Base-by-base conservation (phyloP, 1,140 invertebrate genomes). In the Aphaenogaster rudis region DNA sequence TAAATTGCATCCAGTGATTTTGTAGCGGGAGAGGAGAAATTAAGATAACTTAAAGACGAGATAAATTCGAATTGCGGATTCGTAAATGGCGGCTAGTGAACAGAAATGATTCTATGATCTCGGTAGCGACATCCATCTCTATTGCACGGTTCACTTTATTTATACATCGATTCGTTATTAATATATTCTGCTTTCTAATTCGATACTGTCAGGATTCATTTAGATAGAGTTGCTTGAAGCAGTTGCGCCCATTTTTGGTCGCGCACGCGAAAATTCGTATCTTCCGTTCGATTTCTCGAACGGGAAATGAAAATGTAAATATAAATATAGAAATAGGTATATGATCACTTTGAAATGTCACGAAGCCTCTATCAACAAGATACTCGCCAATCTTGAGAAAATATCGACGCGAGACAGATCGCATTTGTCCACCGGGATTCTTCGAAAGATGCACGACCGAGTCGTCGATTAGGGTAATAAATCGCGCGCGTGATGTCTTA, bases 71-170 rank as follows among this genome's bases (percentile, higher is more conserved):
- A 17, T 71, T 67, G 36, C n/a, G 1, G n/a, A 67, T 15, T 42
- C 17, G 15, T 42, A 42, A 59, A 4, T 57, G 2, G 21, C 5
- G 6, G 36, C 7, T 39, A 21, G 17, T 59, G 13, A 39, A 57
- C 15, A 42, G 0, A 76, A 39, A 76, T 42, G 36, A 45, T 36
- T 17, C 3, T 36, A 50, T 66, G 5, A 54, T 39, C 1, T 28
- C 33, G 5, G 17, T 28, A 28, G 28, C 17, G 28, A n/a, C 57
- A 9, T 45, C 15, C 15, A 17, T 57, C 33, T 85, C 15, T 39
- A 1, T 74, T 80, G 88, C 69, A 91, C 85, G 71, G 50, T 66
- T 90, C 84, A 36, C 48, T 92, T 92, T 92, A 92, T 92, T 92
- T 85, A 89, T 89, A 90, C 63, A 85, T 52, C 77, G 88, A 88